phyloP scores from a whole-genome alignment of 1,140 invertebrate genomes.

The Cydia fagiglandana region DNA sequence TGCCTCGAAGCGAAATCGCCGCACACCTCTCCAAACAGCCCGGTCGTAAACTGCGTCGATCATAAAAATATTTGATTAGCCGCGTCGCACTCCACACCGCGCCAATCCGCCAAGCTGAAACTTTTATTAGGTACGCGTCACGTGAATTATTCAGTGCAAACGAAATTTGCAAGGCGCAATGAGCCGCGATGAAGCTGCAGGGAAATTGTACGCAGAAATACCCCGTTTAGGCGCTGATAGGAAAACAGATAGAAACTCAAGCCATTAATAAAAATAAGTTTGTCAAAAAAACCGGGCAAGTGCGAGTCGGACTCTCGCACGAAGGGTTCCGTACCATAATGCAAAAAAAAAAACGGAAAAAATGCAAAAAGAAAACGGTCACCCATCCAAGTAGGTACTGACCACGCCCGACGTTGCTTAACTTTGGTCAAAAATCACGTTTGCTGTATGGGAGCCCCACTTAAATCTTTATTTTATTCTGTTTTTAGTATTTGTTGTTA shows the following conservation, averaged over 20 bases:
- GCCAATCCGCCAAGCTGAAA: slow-evolving; percentile 62
- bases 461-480: no score
- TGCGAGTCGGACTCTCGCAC: no score
- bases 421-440: no score
- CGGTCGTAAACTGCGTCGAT: slow-evolving; percentile 68
- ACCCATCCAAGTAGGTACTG: no score
- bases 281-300: no score
- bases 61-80: slow-evolving; percentile 79
- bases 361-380: no score
- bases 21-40: slow-evolving; percentile 15
- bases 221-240: not conserved
- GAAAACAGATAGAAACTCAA: not conserved
- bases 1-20: slow-evolving; percentile 34
- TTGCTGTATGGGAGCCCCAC: no score
- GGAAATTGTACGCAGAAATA: not conserved
- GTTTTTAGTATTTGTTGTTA: no score
- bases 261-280: not conserved
- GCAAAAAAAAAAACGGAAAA: no score
- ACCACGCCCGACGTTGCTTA: no score
- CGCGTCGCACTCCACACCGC: slow-evolving; percentile 49
- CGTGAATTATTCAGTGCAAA: slow-evolving; percentile 62
- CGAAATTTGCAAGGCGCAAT: slow-evolving; percentile 46
- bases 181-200: not conserved
- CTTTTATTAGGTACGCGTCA: slow-evolving; percentile 57
- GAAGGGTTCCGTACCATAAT: no score